phyloP scores from a whole-genome alignment of 1,140 invertebrate genomes.

The Bombus vancouverensis region DNA sequence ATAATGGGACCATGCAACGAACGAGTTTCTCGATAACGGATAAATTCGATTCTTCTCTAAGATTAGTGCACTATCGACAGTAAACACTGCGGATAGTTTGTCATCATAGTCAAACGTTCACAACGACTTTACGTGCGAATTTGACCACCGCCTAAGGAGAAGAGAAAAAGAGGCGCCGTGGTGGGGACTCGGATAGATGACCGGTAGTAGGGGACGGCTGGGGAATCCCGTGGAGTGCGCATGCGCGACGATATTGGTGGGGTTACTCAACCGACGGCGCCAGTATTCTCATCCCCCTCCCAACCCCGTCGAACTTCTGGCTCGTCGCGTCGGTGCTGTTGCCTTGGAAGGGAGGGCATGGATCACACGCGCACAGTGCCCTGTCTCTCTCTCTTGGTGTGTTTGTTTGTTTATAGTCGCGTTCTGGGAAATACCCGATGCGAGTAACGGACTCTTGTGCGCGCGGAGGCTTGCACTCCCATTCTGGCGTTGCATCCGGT shows the following conservation, averaged over 20 bases:
- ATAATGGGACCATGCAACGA: neutral
- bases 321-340: conserved; percentile 55
- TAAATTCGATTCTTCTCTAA: conserved; percentile 27
- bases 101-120: conserved; percentile 48
- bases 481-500: conserved; percentile 79
- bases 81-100: conserved; percentile 60
- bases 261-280: conserved; percentile 69
- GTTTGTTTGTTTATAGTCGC: conserved; percentile 80
- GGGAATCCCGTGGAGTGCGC: conserved; percentile 63
- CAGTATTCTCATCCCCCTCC: conserved; percentile 56
- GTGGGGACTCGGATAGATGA: conserved; percentile 49
- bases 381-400: conserved; percentile 55
- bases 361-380: conserved; percentile 59
- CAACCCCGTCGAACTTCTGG: conserved; percentile 44
- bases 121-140: conserved; percentile 64
- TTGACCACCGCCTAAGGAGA: conserved; percentile 52
- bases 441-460: conserved; percentile 77
- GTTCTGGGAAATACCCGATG: conserved; percentile 79
- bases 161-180: conserved; percentile 9
- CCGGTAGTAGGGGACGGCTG: conserved; percentile 39
- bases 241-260: conserved; percentile 62
- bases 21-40: neutral
- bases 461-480: conserved; percentile 75
- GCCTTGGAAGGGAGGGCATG: conserved; percentile 66
- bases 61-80: conserved; percentile 40